Evolutionary conservation across 2,797 vertebrate species (phyloP).

Genomic region (Crocidura indochinensis): DNA sequence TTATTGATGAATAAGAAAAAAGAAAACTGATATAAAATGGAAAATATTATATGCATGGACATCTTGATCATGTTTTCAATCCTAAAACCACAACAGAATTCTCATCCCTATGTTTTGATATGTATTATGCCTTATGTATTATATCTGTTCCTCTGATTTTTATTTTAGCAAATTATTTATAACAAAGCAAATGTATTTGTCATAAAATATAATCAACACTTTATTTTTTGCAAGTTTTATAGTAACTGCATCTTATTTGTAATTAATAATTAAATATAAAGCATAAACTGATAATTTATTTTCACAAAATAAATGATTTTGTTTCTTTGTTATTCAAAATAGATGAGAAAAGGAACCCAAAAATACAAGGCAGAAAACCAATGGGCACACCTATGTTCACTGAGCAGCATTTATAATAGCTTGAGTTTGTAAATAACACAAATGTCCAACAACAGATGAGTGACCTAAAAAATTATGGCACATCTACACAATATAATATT

Average conservation of each 20-base stretch:
- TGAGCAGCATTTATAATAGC: no score
- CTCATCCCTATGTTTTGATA: background rate
- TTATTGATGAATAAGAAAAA: background rate
- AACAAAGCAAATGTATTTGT: slow-evolving; percentile 17
- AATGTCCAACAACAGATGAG: no score
- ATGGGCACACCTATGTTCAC: no score
- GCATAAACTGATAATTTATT: background rate
- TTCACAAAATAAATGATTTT: background rate
- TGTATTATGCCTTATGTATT: background rate
- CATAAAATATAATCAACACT: background rate
- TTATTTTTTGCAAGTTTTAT: background rate
- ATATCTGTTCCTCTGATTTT: slow-evolving; percentile 18
- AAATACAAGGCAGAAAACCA: no score
- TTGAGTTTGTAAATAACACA: no score
- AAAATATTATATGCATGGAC: background rate
- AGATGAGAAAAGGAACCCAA: no score
- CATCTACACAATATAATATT: no score
- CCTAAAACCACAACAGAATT: slow-evolving; percentile 4
- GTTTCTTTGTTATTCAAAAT: background rate
- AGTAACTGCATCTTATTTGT: background rate
- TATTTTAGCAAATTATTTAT: slow-evolving; percentile 4
- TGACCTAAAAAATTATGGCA: no score
- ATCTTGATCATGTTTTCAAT: background rate
- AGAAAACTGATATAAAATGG: background rate
- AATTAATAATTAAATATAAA: slow-evolving; percentile 35